Evolutionary conservation across 1,140 invertebrate species (phyloP), one percentile per base, ranked within the genome.

Genomic region (Rhopalosiphum padi): DNA sequence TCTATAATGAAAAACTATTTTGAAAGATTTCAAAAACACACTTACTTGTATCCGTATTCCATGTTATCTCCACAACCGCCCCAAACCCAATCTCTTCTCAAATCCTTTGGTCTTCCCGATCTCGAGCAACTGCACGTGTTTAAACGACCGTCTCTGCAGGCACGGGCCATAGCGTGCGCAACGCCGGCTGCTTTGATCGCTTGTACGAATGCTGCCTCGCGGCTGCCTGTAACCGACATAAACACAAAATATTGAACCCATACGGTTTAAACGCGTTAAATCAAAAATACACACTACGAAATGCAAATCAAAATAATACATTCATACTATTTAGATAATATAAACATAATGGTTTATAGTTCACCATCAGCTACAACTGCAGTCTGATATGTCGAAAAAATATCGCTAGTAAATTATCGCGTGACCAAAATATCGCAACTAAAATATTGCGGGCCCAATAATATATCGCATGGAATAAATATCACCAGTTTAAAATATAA

Each of bases 21-120:
- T 43, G 22, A 85, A 37, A 85, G 9, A 85, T 37, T 43, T 11
- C 83, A 41, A 85, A 37, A 41, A 86, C 83, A 88, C 30, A 48
- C 97, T 96, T 95, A 98, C 97, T 98, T 98, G 96, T 99, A 99
- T 88, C 98, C 98, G 95, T 99, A 99, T 95, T 99, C 98, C 41
- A 99, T 96, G 95, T 99, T 98, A 95, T 99, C 98, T 1, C 98
- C 98, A 94, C 98, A 99, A 5, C 98, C 99, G n/a, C 98, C 98
- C 99, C 99, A 99, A 41, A 98, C 97, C 98, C 98, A 99, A 94
- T 99, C 98, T 53, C 96, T 96, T 94, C 98, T 97, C 9, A 99
- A 96, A 95, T 98, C 97, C 94, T 97, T 96, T 0, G 98, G 98
- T 93, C 98, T 95, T 7, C 96, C 95, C 18, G 97, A 97, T 35